Evolutionary conservation across 2,888 invertebrate species (phyloP), one percentile per base, ranked within the genome.

Genomic region (Tridacna gigas): DNA sequence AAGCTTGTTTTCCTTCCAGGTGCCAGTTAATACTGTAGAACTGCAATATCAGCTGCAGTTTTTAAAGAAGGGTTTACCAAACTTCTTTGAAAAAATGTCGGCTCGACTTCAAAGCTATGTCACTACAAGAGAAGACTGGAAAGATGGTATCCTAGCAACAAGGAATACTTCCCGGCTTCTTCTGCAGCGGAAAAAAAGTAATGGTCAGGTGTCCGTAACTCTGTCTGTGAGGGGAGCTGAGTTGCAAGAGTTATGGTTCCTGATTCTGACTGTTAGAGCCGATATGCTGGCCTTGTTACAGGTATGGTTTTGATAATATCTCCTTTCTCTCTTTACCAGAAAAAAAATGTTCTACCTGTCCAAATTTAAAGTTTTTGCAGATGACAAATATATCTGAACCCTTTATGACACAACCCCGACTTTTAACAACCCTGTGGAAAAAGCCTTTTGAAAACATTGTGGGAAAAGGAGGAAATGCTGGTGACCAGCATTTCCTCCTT

Each of bases 41-140:
- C 69, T 93, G 7, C 65, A 88, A 9, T 91, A 89, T 74, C 89
- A 91, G 77, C 80, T 92, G 11, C 82, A 90, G 26, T 93, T 93
- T 78, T 81, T 89, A 13, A 89, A 89, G 66, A 90, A 89, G 76
- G 87, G 90, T 12, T 92, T 92, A 25, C 92, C 92, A 56, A 91
- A 92, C 80, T 93, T 93, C 88, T 93, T 93, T 87, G 93, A 93
- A 75, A 93, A 93, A 65, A 82, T 93, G 67, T 91, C 91, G 0
- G 92, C 92, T 11, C 81, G 92, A 37, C 88, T 93, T 18, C 92
- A 93, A 79, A 82, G 88, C 69, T 89, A 90, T 69, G 89, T 92
- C 11, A 88, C 86, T 65, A 86, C 89, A 47, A 80, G 92, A 0
- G 83, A 90, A 37, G 92, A 93, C 83, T 93, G 93, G 93, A 91